Evolutionary conservation across 1,140 invertebrate genomes (phyloP).

Genomic region (Lordiphosa clarofinis): DNA sequence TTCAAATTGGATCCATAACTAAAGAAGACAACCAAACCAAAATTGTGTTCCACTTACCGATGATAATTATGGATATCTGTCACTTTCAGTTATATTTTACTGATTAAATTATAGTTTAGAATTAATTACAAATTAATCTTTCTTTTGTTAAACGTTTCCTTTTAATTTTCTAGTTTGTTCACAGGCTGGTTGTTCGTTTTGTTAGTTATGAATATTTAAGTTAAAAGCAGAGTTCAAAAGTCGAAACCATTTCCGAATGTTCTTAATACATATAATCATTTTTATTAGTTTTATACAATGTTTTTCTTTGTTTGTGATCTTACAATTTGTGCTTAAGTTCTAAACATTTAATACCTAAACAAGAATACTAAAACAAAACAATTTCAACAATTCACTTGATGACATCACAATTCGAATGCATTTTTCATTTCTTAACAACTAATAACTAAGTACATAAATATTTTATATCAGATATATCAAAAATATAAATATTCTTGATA

Average conservation of each 20-base stretch:
- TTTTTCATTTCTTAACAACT: slow-evolving; percentile 34
- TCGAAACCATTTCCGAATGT: too few relatives aligned
- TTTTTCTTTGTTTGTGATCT: slow-evolving; percentile 39
- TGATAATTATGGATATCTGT: too few relatives aligned
- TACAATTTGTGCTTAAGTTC: slow-evolving; percentile 21
- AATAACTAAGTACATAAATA: slow-evolving; percentile 65
- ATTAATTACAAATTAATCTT: too few relatives aligned
- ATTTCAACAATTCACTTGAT: slow-evolving; percentile 75
- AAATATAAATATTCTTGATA: slow-evolving; percentile 41
- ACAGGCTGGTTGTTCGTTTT: too few relatives aligned
- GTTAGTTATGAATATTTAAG: too few relatives aligned
- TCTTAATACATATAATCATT: slow-evolving; percentile 11
- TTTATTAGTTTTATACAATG: slow-evolving; percentile 30
- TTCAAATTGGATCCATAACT: slow-evolving; percentile 24
- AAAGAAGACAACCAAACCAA: background rate
- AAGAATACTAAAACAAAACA: slow-evolving; percentile 59
- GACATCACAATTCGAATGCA: slow-evolving; percentile 66
- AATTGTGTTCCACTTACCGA: background rate
- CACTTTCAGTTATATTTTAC: too few relatives aligned
- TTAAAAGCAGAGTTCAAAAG: too few relatives aligned
- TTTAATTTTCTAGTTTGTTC: too few relatives aligned
- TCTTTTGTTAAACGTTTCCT: too few relatives aligned
- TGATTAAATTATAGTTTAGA: too few relatives aligned
- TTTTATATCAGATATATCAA: slow-evolving; percentile 12
- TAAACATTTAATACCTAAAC: slow-evolving; percentile 28